phyloP scores from a whole-genome alignment of 1,140 invertebrate species.

The Plutomurus gul region DNA sequence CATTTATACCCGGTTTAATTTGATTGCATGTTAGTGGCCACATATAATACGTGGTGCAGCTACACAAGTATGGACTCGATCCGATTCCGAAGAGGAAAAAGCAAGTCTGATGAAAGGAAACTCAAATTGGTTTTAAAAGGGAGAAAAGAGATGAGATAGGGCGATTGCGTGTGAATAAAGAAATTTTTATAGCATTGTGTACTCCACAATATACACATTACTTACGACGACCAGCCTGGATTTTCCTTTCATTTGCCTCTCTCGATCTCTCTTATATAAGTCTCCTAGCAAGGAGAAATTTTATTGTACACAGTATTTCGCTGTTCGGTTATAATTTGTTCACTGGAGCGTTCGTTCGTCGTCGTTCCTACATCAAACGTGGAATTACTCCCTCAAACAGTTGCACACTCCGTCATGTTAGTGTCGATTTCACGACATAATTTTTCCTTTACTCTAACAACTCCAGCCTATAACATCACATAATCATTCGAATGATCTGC shows the following conservation, averaged over 20 bases:
- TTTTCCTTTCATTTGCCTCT: slow-evolving; percentile 5
- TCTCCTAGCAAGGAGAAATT: no score
- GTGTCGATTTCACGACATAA: neutral
- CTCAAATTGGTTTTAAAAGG: slow-evolving; percentile 33
- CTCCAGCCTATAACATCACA: neutral
- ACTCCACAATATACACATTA: neutral
- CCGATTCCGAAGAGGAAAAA: no score
- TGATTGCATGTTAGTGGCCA: slow-evolving; percentile 28
- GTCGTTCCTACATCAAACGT: neutral
- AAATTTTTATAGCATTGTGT: slow-evolving; percentile 11
- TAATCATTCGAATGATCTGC: neutral
- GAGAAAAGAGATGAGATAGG: slow-evolving; percentile 35
- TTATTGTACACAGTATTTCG: no score
- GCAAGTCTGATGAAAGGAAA: slow-evolving; percentile 2
- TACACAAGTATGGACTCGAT: no score
- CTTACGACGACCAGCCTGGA: neutral
- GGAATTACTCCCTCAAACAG: neutral
- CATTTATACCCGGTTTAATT: slow-evolving; percentile 7
- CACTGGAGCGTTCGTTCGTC: neutral
- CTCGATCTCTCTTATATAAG: no score
- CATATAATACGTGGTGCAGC: no score
- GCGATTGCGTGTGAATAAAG: slow-evolving; percentile 38
- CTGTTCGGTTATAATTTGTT: slow-evolving; percentile 4
- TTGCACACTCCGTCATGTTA: neutral
- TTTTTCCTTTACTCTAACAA: neutral